These are phyloP conservation scores for Meghimatium bilineatum DNA, from an alignment of 2,888 invertebrate species.

Conservation along the genomic window DNA sequence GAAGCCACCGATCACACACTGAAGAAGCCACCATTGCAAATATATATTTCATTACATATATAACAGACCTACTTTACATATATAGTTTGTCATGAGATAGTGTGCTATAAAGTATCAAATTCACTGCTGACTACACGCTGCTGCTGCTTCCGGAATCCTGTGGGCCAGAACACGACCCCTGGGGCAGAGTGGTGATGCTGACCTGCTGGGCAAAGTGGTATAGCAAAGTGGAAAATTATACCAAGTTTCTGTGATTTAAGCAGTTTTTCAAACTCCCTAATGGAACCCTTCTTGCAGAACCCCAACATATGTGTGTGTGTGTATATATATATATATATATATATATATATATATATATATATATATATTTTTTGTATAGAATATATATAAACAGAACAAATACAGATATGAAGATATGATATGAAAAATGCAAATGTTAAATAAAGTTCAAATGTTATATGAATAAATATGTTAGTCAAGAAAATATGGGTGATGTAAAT, in stretches of 20 bases:
- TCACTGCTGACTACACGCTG: conserved; percentile 52
- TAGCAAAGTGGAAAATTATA: not conserved
- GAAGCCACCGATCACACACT: conserved; percentile 13
- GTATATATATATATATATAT: too few species aligned
- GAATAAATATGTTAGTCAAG: too few species aligned
- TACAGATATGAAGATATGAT: too few species aligned
- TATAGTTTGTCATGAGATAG: not conserved
- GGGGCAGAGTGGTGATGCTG: conserved; percentile 58
- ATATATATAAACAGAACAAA: too few species aligned
- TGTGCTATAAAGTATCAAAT: conserved; percentile 55
- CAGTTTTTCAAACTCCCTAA: not conserved
- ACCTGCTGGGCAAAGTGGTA: conserved; percentile 50
- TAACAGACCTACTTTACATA: conserved; percentile 29
- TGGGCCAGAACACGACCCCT: conserved; percentile 64
- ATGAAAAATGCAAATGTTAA: too few species aligned
- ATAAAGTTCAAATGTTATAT: too few species aligned
- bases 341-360: too few species aligned
- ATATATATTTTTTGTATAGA: too few species aligned
- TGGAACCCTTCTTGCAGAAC: too few species aligned
- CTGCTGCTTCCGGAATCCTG: conserved; percentile 58
- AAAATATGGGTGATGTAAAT: too few species aligned
- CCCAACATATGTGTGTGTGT: too few species aligned
- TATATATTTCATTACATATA: too few species aligned
- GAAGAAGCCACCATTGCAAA: conserved; percentile 14
- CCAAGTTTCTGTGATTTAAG: not conserved